Base-by-base conservation (phyloP, 2,888 invertebrate genomes). In the Cosmia pyralina region DNA sequence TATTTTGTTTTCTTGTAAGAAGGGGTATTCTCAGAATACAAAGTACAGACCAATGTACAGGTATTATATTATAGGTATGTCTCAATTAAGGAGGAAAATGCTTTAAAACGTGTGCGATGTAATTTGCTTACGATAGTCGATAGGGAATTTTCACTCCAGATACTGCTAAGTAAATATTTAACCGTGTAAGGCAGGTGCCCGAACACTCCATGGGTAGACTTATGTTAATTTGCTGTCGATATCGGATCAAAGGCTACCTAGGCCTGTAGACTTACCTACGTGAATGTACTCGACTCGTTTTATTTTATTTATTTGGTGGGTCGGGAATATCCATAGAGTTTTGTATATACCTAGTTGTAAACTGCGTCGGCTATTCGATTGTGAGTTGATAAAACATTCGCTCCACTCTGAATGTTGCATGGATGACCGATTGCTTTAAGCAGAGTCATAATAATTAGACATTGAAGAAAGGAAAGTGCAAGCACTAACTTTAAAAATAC, bases 91-190 rank as follows among this genome's bases (percentile, higher is more conserved):
- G 19, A 15, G 4, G 11, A 44, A 60, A 76, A 69, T 41, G 19
- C n/a, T 78, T 41, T n/a, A 48, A 77, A 75, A 60, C 13, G 19
- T 55, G 22, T 53, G 13, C n/a, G 19, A 41, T 41, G 41, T 53
- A 22, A 41, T 15, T 44, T 77, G 76, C 34, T 67, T 53, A 44
- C 52, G 10, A n/a, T 19, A 17, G 22, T 48, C 19, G 3, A 11
- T 75, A 75, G 50, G 50, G 19, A 44, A 38, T 57, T 75, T 78
- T 70, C 53, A 22, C 15, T 53, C 22, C 34, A 19, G 19, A 19
- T 50, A 13, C n/a, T 62, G 50, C 28, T 60, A 70, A 28, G 28
- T 28, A 28, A 78, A 69, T 69, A 78, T 64, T 64, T 65, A 28
- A 75, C 11, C 3, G 11, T 11, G 15, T 28, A n/a, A 46, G 44